Evolutionary conservation across 2,888 invertebrate species (phyloP).

Genomic region (Agriotes lineatus): DNA sequence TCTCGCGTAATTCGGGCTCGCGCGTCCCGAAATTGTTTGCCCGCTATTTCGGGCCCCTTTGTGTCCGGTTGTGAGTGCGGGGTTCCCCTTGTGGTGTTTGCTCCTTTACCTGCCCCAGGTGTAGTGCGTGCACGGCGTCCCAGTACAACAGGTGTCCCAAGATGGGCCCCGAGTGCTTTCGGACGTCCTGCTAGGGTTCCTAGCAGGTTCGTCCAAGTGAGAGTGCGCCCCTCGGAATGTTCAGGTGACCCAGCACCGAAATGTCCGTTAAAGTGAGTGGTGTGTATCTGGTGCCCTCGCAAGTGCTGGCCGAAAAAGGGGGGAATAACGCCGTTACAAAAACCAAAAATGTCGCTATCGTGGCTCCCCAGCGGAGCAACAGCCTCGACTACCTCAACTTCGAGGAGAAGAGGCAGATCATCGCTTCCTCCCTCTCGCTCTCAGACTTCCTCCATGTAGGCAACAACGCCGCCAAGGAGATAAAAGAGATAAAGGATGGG

Average conservation of each 20-base stretch:
- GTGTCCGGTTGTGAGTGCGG: background rate
- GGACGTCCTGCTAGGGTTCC: slow-evolving; percentile 18
- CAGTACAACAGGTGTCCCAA: slow-evolving; percentile 40
- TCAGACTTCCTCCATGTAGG: slow-evolving; percentile 76
- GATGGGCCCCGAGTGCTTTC: slow-evolving; percentile 32
- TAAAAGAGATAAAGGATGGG: slow-evolving; percentile 59
- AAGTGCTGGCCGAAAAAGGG: slow-evolving; percentile 58
- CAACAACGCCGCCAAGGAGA: slow-evolving; percentile 57
- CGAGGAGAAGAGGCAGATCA: slow-evolving; percentile 90
- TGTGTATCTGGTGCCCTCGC: slow-evolving; percentile 57
- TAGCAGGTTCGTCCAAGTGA: background rate
- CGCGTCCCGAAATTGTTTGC: slow-evolving; percentile 7
- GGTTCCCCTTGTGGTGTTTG: background rate
- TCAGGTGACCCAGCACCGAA: slow-evolving; percentile 13
- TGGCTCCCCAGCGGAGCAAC: slow-evolving; percentile 81
- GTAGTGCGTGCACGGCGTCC: slow-evolving; percentile 41
- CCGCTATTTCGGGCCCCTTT: background rate
- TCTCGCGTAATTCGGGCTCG: slow-evolving; percentile 6
- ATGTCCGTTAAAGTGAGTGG: slow-evolving; percentile 60
- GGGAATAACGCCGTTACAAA: slow-evolving; percentile 49
- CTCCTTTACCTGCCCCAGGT: slow-evolving; percentile 31
- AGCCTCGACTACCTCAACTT: slow-evolving; percentile 92
- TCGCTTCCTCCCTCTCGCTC: slow-evolving; percentile 88
- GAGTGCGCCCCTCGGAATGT: background rate
- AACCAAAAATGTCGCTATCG: slow-evolving; percentile 75